Percentiles rank a stretch among this genome's conserved stretches.
Evolutionary conservation across 2,888 invertebrate species (phyloP).

Genomic region (Frankliniella fusca): DNA sequence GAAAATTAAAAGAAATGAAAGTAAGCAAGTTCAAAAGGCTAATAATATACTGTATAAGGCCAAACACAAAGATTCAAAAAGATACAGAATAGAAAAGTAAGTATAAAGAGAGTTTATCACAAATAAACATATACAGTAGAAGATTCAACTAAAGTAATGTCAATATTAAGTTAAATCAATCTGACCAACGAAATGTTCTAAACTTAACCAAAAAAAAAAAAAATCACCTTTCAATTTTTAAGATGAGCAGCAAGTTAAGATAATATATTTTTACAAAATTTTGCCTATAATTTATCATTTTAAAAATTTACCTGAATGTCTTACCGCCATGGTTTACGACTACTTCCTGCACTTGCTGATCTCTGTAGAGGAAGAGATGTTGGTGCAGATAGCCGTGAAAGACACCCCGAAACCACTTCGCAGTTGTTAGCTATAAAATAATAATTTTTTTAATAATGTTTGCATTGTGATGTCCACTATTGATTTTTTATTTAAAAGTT

Average conservation of each 20-base stretch:
- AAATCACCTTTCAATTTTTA: background rate
- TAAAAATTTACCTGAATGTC: background rate
- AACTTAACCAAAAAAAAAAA: background rate
- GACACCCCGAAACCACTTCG: background rate
- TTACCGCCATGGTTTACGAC: constrained; percentile 3
- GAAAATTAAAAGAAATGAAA: no score
- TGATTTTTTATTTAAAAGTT: background rate
- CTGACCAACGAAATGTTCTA: background rate
- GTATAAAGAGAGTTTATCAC: background rate
- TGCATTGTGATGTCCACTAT: background rate
- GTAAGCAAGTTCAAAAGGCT: no score
- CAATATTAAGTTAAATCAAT: background rate
- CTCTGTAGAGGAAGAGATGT: background rate
- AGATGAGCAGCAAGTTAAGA: background rate
- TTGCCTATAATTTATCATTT: background rate
- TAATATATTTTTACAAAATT: background rate
- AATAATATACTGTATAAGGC: no score
- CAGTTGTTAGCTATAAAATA: background rate
- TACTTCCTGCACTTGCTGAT: constrained; percentile 11
- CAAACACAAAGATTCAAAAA: background rate
- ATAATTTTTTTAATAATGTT: background rate
- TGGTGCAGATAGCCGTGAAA: background rate
- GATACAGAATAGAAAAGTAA: background rate
- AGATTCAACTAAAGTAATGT: background rate
- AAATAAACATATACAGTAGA: background rate